Evolutionary conservation across 2,797 vertebrate genomes (phyloP).

Genomic region (Gymnothorax javanicus): DNA sequence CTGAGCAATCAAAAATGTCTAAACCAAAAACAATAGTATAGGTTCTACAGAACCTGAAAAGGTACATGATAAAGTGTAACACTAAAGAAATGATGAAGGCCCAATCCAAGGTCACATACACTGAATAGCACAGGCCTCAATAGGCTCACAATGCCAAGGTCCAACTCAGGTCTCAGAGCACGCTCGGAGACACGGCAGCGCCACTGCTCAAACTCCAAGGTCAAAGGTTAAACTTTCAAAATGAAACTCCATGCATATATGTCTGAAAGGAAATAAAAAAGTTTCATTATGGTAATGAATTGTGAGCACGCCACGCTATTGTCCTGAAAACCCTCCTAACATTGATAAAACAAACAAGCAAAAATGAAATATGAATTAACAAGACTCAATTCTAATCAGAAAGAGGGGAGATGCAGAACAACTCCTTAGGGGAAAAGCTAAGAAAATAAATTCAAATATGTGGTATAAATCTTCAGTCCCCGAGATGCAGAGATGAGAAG

Average conservation of each 20-base stretch:
- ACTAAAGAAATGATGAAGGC: background rate
- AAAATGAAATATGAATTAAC: background rate
- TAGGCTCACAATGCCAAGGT: too few species aligned
- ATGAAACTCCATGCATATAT: background rate
- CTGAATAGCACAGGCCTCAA: background rate
- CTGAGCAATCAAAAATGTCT: background rate
- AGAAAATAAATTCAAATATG: slow-evolving; percentile 2
- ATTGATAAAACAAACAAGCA: background rate
- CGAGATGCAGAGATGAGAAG: background rate
- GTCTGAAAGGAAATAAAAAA: background rate
- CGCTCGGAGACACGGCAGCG: too few species aligned
- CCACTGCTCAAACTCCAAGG: background rate
- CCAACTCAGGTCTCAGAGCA: too few species aligned
- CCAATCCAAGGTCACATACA: background rate
- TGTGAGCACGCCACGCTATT: background rate
- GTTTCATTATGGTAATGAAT: background rate
- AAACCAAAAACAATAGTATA: background rate
- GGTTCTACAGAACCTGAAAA: background rate
- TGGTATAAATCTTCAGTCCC: background rate
- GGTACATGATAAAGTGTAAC: background rate
- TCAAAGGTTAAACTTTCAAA: background rate
- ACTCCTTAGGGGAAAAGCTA: background rate
- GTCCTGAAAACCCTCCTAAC: background rate
- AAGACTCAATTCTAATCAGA: background rate
- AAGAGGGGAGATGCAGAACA: background rate